These are phyloP conservation scores for Bedellia somnulentella DNA, from an alignment of 2,888 invertebrate species.

Conservation along the genomic window DNA sequence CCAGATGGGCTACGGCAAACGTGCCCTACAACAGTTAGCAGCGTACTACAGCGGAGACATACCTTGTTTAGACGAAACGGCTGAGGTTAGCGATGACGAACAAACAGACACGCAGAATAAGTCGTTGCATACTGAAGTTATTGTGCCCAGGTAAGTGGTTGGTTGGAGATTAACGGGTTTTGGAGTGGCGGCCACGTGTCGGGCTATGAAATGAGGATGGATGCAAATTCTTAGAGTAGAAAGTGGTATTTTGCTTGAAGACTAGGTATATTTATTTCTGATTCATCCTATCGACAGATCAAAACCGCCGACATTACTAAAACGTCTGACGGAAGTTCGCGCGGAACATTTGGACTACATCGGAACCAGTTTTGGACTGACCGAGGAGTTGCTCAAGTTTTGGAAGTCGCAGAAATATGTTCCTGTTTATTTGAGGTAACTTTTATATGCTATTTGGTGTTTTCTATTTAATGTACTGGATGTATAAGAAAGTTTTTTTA, in stretches of 20 bases:
- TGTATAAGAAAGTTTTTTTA: too few relatives aligned
- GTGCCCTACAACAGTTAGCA: conserved; percentile 80
- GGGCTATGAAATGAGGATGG: too few relatives aligned
- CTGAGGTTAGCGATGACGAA: conserved; percentile 48
- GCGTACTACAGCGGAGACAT: conserved; percentile 88
- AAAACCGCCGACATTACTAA: conserved; percentile 84
- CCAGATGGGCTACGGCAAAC: conserved; percentile 95
- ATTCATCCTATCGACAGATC: too few relatives aligned
- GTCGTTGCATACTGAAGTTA: conserved; percentile 37
- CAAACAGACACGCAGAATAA: conserved; percentile 16
- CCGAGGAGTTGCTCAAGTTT: conserved; percentile 86
- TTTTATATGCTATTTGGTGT: too few relatives aligned
- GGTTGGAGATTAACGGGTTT: too few relatives aligned
- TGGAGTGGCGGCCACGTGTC: too few relatives aligned
- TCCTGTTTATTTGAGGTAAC: conserved; percentile 85
- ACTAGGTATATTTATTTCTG: too few relatives aligned
- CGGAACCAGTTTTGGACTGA: conserved; percentile 93
- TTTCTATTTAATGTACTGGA: too few relatives aligned
- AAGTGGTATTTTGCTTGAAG: too few relatives aligned
- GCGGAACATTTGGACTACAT: conserved; percentile 90
- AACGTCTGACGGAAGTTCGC: conserved; percentile 80
- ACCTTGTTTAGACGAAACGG: conserved; percentile 66
- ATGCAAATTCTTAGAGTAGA: too few relatives aligned
- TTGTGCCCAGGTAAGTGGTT: conserved; percentile 61
- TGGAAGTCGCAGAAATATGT: conserved; percentile 81